Percentiles rank a stretch among this genome's conserved stretches.
Evolutionary conservation across 1,140 invertebrate genomes (phyloP).

Genomic region (Leptinotarsa texana): DNA sequence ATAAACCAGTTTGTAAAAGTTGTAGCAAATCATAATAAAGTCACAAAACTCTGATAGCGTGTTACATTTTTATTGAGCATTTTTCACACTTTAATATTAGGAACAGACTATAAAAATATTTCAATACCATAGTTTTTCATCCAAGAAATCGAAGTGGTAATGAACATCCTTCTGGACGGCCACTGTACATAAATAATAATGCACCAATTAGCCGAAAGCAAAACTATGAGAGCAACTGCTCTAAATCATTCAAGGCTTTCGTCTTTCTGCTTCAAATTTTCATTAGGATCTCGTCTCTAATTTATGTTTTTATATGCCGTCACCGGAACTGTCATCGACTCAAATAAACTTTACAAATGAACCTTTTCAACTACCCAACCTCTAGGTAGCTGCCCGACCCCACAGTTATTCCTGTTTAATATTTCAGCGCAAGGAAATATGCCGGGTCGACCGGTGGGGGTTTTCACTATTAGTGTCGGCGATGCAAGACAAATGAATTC

Average conservation of each 20-base stretch:
- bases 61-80: no score
- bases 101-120: no score
- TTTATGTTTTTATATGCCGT: conserved; percentile 21
- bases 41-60: no score
- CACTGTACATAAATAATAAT: not conserved
- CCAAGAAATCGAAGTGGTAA: no score
- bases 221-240: not conserved
- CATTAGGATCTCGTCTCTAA: conserved; percentile 14
- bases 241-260: not conserved
- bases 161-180: no score
- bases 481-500: conserved; percentile 12
- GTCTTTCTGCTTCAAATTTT: conserved; percentile 2
- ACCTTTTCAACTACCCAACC: conserved; percentile 15
- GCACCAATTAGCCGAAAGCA: not conserved
- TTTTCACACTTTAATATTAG: no score
- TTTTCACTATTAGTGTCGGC: conserved; percentile 20
- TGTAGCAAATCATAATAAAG: no score
- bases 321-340: conserved; percentile 17
- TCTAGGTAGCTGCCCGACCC: conserved; percentile 23
- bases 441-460: conserved; percentile 8
- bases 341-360: conserved; percentile 27
- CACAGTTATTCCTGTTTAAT: conserved; percentile 28
- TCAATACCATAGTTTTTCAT: no score
- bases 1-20: no score
- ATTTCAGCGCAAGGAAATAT: conserved; percentile 28